phyloP scores from a whole-genome alignment of 2,888 invertebrate genomes.

The Hypselothyrea guttata region DNA sequence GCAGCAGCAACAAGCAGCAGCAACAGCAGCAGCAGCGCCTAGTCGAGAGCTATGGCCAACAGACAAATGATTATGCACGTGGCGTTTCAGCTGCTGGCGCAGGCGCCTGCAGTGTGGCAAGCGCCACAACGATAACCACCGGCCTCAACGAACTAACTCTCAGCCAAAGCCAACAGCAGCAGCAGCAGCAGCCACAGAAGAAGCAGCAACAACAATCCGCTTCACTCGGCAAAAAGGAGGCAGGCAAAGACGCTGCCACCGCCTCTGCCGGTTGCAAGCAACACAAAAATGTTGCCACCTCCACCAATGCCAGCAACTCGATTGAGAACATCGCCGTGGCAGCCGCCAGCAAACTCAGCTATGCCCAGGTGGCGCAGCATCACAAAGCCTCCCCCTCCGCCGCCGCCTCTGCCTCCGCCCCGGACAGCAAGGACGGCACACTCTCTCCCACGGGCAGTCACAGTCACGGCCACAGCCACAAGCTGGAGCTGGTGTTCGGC shows the following conservation, averaged over 20 bases:
- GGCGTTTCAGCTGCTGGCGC: constrained; percentile 35
- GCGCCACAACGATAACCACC: constrained; percentile 84
- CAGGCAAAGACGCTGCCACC: constrained; percentile 75
- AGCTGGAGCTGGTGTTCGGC: constrained; percentile 58
- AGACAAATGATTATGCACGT: constrained; percentile 40
- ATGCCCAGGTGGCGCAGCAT: constrained; percentile 87
- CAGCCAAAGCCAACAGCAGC: constrained; percentile 54
- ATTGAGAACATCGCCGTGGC: constrained; percentile 72
- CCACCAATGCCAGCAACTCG: constrained; percentile 71
- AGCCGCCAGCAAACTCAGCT: constrained; percentile 83
- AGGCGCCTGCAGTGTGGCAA: constrained; percentile 59
- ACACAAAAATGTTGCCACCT: constrained; percentile 78
- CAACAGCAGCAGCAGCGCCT: constrained; percentile 43
- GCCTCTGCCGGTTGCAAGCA: too few species aligned
- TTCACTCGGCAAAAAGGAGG: constrained; percentile 70
- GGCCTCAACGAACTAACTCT: constrained; percentile 78
- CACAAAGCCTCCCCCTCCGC: too few species aligned
- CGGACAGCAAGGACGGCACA: constrained; percentile 61
- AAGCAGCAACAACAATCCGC: constrained; percentile 77
- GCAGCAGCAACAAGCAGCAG: too few species aligned
- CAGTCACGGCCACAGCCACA: constrained; percentile 51
- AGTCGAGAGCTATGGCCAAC: constrained; percentile 47
- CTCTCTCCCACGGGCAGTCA: constrained; percentile 54
- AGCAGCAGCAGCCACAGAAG: too few species aligned
- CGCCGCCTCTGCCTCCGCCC: too few species aligned